A percentile compares a stretch with the other conserved stretches of the same genome.
These are phyloP conservation scores for Drosophila funebris DNA, from an alignment of 1,140 invertebrate genomes.

Conservation along the genomic window DNA sequence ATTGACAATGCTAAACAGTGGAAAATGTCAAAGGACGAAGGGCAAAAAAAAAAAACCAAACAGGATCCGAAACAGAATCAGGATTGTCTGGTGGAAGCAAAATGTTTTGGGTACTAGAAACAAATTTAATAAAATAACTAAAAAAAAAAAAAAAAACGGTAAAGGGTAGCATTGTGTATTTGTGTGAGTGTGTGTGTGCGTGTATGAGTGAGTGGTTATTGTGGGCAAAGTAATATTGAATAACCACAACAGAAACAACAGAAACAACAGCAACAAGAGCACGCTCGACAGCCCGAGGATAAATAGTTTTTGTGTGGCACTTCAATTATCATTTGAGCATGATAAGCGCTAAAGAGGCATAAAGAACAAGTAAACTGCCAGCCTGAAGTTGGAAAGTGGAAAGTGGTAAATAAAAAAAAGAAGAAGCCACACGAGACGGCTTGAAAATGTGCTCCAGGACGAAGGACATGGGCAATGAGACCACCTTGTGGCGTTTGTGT, in stretches of 20 bases:
- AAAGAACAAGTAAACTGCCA: slow-evolving; percentile 57
- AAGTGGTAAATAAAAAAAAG: slow-evolving; percentile 44
- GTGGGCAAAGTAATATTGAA: slow-evolving; percentile 72
- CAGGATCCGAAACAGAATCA: slow-evolving; percentile 32
- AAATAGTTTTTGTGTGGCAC: slow-evolving; percentile 79
- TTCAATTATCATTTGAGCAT: slow-evolving; percentile 83
- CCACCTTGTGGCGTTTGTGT: slow-evolving; percentile 58
- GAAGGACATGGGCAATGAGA: slow-evolving; percentile 18
- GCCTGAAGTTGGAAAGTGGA: slow-evolving; percentile 51
- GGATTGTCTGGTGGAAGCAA: slow-evolving; percentile 26
- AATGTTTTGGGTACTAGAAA: slow-evolving; percentile 65
- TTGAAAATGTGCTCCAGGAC: slow-evolving; percentile 34
- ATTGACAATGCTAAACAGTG: slow-evolving; percentile 66
- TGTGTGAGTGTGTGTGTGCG: slow-evolving; percentile 15
- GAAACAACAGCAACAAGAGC: slow-evolving; percentile 29
- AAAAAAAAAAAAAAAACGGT: slow-evolving; percentile 49
- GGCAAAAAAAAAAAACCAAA: slow-evolving; percentile 1
- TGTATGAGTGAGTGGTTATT: slow-evolving; percentile 33
- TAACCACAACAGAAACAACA: slow-evolving; percentile 69
- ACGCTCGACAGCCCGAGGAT: slow-evolving; percentile 74
- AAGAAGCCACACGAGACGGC: slow-evolving; percentile 66
- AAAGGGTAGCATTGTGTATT: slow-evolving; percentile 68
- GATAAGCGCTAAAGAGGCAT: slow-evolving; percentile 78
- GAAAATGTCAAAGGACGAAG: slow-evolving; percentile 66
- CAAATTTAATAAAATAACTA: slow-evolving; percentile 80